phyloP scores from a whole-genome alignment of 2,113 vertebrate species.

The Helogale parvula region DNA sequence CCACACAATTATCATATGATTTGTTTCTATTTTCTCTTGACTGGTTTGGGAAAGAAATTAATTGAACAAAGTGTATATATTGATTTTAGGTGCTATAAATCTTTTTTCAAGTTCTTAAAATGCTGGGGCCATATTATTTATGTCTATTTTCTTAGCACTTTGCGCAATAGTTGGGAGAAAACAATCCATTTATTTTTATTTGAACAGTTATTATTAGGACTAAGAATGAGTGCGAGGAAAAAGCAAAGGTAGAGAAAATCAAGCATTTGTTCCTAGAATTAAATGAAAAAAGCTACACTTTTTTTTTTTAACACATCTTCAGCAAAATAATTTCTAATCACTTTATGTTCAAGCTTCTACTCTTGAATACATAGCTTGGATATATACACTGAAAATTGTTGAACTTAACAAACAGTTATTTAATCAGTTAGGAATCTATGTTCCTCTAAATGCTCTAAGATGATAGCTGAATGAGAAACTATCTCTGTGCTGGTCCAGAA shows the following conservation, averaged over 20 bases:
- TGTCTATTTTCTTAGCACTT: background rate
- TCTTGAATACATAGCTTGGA: background rate
- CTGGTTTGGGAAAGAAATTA: background rate
- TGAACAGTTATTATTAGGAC: background rate
- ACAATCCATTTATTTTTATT: background rate
- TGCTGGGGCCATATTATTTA: background rate
- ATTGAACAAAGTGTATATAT: background rate
- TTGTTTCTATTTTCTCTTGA: background rate
- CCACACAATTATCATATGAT: background rate
- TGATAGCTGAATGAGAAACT: background rate
- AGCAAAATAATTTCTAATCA: constrained; percentile 16
- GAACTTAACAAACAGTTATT: background rate
- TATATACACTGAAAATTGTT: background rate
- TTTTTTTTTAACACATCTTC: background rate
- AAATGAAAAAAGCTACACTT: background rate
- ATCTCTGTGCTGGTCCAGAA: background rate
- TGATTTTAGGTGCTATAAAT: background rate
- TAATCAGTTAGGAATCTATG: background rate
- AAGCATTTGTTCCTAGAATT: background rate
- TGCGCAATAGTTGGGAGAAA: background rate
- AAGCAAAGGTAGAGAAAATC: background rate
- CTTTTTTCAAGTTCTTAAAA: background rate
- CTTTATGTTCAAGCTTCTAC: background rate
- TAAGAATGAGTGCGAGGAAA: background rate
- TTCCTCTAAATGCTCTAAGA: background rate